Base-by-base conservation (phyloP, 2,113 vertebrate genomes). In the Ceyx cyanopectus region DNA sequence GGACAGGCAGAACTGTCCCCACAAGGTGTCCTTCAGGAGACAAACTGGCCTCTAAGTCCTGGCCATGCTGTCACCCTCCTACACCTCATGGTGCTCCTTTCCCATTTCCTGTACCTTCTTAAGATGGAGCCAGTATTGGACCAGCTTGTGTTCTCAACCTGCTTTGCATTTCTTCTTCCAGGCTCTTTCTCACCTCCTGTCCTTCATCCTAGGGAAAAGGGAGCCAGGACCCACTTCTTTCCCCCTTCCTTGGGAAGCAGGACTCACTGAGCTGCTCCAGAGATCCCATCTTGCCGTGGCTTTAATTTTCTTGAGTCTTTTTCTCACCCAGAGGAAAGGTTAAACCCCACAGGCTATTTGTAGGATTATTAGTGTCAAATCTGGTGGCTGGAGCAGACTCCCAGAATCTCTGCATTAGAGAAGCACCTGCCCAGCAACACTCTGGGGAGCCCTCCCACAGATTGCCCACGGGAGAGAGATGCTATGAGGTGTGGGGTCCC, bases 401-500 rank as follows among this genome's bases (percentile, higher is more conserved):
- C 29, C 30, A n/a, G n/a, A 45, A 18, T 12, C 24, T 7, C 14
- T 43, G 66, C 23, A 5, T 30, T 10, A 40, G 45, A 29, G 63
- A 5, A 37, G 16, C 69, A 1, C 56, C 7, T 18, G 32, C 62
- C 75, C 58, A 46, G 67, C n/a, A 15, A 24, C 0, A 7, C 2
- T 23, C 29, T 27, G 4, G 0, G 29, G 43, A 81, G 10, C 75
- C 10, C 70, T 60, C 57, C 93, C 24, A 6, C 79, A 54, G 34
- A 15, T 14, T 8, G 40, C 78, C 68, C 67, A 20, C 0, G 12
- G 73, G 62, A 1, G 43, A 63, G 26, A 51, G 84, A 37, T 40
- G 78, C 85, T n/a, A 4, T 0, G 40, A 32, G 57, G 2, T 12
- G 34, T 14, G 0, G 20, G 7, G 70, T 65, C 22, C 63, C 37